Conservation (phyloP, 2,113 vertebrate genomes). For the Ceyx melanurus region DNA sequence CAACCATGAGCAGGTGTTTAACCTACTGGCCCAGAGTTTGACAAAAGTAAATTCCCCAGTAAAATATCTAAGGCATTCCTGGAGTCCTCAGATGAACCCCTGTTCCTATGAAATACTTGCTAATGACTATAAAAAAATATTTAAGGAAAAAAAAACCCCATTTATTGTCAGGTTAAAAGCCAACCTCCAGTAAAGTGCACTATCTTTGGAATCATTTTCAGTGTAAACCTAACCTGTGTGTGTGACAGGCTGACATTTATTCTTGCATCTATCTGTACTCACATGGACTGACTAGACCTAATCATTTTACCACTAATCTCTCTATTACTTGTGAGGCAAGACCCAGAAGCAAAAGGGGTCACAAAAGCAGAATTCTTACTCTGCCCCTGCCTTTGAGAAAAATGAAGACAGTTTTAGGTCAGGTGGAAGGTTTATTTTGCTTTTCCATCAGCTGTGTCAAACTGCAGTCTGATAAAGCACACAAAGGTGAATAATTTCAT, state of each 20-base stretch:
- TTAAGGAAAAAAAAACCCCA: background rate
- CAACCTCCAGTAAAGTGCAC: background rate
- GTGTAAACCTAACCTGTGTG: background rate
- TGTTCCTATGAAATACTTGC: background rate
- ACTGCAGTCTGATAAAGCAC: background rate
- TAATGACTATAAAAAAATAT: background rate
- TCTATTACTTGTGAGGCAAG: background rate
- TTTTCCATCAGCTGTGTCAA: background rate
- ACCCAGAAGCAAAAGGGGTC: background rate
- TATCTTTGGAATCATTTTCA: background rate
- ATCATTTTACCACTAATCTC: constrained; percentile 32
- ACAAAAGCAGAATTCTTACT: background rate
- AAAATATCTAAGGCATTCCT: background rate
- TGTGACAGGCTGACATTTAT: constrained; percentile 20
- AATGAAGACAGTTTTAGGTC: background rate
- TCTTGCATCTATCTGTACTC: background rate
- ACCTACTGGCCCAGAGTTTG: background rate
- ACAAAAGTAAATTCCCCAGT: background rate
- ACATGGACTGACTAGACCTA: background rate
- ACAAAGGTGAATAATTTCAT: background rate
- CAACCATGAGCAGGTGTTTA: background rate
- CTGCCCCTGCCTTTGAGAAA: background rate
- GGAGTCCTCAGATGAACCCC: background rate
- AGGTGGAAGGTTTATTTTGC: background rate
- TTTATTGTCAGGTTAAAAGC: background rate